These are phyloP conservation scores for Rhabdomys pumilio DNA, from an alignment of 2,797 vertebrate genomes.

Conservation along the genomic window DNA sequence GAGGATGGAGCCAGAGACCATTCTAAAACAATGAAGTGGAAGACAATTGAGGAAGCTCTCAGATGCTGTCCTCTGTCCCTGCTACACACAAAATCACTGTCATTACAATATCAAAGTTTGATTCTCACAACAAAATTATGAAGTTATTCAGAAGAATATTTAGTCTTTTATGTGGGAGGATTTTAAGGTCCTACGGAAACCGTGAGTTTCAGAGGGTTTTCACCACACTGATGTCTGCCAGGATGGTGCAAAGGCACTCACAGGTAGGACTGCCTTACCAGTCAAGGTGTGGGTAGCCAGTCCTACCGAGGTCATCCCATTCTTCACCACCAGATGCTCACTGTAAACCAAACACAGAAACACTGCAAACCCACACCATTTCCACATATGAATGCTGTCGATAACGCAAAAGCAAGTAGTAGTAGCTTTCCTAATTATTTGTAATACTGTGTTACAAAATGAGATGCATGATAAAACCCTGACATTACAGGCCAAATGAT, in stretches of 20 bases:
- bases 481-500: neutral
- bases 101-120: neutral
- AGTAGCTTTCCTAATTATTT: constrained; percentile 29
- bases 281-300: neutral
- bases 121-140: constrained; percentile 17
- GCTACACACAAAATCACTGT: neutral
- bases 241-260: neutral
- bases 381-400: neutral
- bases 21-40: neutral
- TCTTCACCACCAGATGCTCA: neutral
- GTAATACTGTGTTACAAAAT: neutral
- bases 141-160: constrained; percentile 9
- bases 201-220: neutral
- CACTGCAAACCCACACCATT: neutral
- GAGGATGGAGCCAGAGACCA: neutral
- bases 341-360: neutral
- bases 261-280: neutral
- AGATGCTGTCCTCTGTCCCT: neutral
- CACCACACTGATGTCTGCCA: neutral
- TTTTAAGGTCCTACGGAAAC: neutral
- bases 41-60: neutral
- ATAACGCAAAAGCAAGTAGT: neutral
- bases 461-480: neutral
- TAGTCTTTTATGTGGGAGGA: neutral
- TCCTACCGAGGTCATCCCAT: no score